A percentile compares a stretch with the other conserved stretches of the same genome.
These are phyloP conservation scores for Drosophila affinis DNA, from an alignment of 2,888 invertebrate species.

Conservation along the genomic window DNA sequence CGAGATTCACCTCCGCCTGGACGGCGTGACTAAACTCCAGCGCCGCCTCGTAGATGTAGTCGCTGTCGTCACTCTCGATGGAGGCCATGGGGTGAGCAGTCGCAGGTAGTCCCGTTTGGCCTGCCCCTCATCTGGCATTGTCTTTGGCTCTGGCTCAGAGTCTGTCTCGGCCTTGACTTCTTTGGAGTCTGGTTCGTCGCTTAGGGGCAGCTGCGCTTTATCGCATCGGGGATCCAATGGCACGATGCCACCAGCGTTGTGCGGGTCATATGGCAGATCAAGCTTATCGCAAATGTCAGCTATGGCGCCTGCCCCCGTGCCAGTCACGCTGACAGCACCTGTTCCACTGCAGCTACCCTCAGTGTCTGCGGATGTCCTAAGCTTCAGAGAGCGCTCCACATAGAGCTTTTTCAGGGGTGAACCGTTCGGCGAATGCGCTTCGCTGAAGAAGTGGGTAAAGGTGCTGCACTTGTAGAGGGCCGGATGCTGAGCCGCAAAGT, in stretches of 20 bases:
- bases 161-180: slow-evolving; percentile 17
- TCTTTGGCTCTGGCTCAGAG: slow-evolving; percentile 19
- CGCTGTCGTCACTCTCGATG: slow-evolving; percentile 82
- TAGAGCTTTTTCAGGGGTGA: slow-evolving; percentile 67
- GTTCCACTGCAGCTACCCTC: slow-evolving; percentile 14
- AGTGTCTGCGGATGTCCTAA: neutral
- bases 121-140: slow-evolving; percentile 4
- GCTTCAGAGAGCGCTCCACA: slow-evolving; percentile 63
- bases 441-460: slow-evolving; percentile 93
- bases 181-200: neutral
- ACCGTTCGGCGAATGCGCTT: slow-evolving; percentile 69
- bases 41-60: slow-evolving; percentile 84
- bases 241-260: slow-evolving; percentile 57
- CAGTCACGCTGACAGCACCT: slow-evolving; percentile 5
- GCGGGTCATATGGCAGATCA: slow-evolving; percentile 72
- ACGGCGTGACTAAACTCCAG: slow-evolving; percentile 83
- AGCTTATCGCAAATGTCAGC: slow-evolving; percentile 80
- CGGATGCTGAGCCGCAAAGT: slow-evolving; percentile 90
- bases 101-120: slow-evolving; percentile 64
- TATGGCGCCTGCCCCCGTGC: slow-evolving; percentile 63
- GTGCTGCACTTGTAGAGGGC: slow-evolving; percentile 91
- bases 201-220: slow-evolving; percentile 18
- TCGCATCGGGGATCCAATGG: slow-evolving; percentile 71
- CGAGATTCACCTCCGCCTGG: slow-evolving; percentile 82
- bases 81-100: slow-evolving; percentile 82